Conservation (phyloP, 2,113 vertebrate genomes). For the Chaetura pelagica region DNA sequence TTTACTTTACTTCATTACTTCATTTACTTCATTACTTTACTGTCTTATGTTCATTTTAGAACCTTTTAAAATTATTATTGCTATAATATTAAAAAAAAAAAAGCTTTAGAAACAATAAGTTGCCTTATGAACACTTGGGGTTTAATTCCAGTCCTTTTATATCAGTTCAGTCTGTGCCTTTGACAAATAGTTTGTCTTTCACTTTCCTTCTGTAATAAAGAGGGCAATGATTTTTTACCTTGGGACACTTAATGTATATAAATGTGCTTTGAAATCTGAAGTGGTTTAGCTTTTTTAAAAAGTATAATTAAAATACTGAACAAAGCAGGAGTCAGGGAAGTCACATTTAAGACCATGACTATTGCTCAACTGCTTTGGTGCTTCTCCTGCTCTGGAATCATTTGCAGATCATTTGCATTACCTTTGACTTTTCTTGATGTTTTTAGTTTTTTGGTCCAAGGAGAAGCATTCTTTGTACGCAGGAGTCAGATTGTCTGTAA, state of each 20-base stretch:
- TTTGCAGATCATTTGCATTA: conserved; percentile 33
- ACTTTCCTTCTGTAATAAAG: neutral
- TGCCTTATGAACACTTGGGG: neutral
- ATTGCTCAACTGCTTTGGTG: neutral
- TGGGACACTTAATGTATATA: neutral
- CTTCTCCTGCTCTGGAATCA: neutral
- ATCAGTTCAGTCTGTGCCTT: neutral
- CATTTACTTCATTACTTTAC: too few relatives aligned
- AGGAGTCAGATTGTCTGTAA: conserved; percentile 49
- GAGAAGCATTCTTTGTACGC: neutral
- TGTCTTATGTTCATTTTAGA: neutral
- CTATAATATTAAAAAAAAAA: neutral
- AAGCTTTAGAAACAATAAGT: neutral
- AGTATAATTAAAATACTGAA: neutral
- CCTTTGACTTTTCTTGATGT: neutral
- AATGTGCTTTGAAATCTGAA: neutral
- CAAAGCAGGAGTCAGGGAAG: neutral
- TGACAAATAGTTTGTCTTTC: neutral
- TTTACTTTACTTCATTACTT: too few relatives aligned
- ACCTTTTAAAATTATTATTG: neutral
- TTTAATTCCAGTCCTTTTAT: neutral
- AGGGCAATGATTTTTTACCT: neutral
- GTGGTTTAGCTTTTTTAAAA: neutral
- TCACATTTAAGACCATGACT: neutral
- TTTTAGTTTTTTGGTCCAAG: neutral